Percentiles rank a stretch among this genome's conserved stretches.
These are phyloP conservation scores for Oenanthe melanoleuca DNA, from an alignment of 2,113 vertebrate genomes.

Conservation along the genomic window DNA sequence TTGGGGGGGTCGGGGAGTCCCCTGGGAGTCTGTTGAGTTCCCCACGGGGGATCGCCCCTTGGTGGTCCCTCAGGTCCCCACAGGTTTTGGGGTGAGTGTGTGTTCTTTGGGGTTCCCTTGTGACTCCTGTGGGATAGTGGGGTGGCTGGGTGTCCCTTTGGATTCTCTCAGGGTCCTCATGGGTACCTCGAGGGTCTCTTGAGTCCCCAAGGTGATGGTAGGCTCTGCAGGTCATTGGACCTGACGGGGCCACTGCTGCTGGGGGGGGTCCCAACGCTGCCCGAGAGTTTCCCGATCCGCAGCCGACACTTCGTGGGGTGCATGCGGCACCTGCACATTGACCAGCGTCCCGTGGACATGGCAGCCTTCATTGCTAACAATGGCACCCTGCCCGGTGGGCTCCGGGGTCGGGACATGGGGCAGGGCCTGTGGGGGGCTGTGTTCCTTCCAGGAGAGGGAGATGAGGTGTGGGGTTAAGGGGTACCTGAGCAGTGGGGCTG, in stretches of 20 bases:
- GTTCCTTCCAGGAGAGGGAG: neutral
- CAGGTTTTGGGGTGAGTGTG: neutral
- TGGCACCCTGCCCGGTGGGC: conserved; percentile 87
- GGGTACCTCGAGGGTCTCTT: neutral
- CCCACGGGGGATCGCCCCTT: neutral
- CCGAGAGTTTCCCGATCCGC: conserved; percentile 88
- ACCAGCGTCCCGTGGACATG: conserved; percentile 89
- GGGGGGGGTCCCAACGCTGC: conserved; percentile 89
- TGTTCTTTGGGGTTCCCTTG: neutral
- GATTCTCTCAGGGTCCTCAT: neutral
- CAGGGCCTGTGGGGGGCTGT: neutral
- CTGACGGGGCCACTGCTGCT: conserved; percentile 91
- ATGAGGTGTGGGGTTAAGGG: neutral
- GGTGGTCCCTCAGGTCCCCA: neutral
- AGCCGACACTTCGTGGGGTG: conserved; percentile 91
- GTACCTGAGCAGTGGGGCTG: neutral
- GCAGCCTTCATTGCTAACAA: conserved; percentile 94
- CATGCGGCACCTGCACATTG: conserved; percentile 88
- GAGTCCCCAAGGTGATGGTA: neutral
- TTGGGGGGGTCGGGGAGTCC: neutral
- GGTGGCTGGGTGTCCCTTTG: neutral
- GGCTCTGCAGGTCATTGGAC: conserved; percentile 85
- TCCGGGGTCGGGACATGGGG: fast-evolving
- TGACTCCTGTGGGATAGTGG: neutral
- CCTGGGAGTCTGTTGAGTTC: neutral